Base-by-base conservation (phyloP, 2,113 vertebrate genomes). In the Piprites chloris region DNA sequence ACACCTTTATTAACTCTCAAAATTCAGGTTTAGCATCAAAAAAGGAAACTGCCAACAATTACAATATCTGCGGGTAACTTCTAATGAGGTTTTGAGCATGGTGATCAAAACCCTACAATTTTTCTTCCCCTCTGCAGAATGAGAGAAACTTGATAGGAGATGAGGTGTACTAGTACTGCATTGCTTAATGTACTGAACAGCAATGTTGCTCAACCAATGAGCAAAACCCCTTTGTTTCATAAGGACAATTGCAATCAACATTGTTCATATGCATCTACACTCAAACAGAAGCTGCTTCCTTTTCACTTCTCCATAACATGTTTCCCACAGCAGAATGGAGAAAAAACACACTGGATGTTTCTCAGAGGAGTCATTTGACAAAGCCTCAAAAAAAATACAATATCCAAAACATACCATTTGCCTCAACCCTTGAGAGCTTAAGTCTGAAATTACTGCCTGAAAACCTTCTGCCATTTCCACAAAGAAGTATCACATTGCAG, bases 1-100 rank as follows among this genome's bases (percentile, higher is more conserved):
- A 82, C 59, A 82, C n/a, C 59, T 96, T 96, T 95, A 93, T 77
- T 89, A 92, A 92, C 42, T 79, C 74, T 91, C 39, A 87, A 69
- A 96, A 81, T 68, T 81, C 69, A 63, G 16, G 23, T 75, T 89
- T 49, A 89, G 52, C 55, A 74, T 63, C 49, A 74, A 82, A 42
- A 85, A 87, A 20, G 75, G 95, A 96, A 95, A 78, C 26, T 8
- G 11, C 42, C 61, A 59, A 21, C 61, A 77, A 69, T 65, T 87
- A 65, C 89, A 91, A 63, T 52, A 53, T 14, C 39, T 61, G 28
- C 7, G 14, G 13, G 1, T 52, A 63, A 95, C 27, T 69, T 75
- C 39, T 66, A 53, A 55, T 46, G 59, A 86, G 24, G 37, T 79
- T 96, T 78, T 77, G 61, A 91, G 10, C 2, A 1, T 30, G n/a